Conservation (phyloP, 2,888 invertebrate species). For the Drosophila putrida region DNA sequence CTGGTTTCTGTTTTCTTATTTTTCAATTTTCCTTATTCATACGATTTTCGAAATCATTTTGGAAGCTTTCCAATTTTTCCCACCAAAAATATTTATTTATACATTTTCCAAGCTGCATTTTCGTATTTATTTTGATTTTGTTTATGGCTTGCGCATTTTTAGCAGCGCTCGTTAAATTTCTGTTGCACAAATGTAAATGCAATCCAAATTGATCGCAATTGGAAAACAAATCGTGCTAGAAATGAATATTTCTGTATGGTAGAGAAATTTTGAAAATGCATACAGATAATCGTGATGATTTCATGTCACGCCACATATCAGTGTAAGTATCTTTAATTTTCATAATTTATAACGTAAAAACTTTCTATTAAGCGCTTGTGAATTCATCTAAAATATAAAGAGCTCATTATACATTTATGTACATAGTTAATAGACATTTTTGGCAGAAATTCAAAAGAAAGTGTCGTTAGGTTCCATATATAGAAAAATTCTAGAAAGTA, state of each 20-base stretch:
- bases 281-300: conserved; percentile 8
- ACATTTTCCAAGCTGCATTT: conserved; percentile 29
- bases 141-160: conserved; percentile 41
- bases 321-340: not conserved
- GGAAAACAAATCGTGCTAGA: conserved; percentile 25
- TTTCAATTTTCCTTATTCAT: conserved; percentile 6
- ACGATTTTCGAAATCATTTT: conserved; percentile 31
- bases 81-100: conserved; percentile 17
- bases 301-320: conserved; percentile 8
- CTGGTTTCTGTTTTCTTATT: not conserved
- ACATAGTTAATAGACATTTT: not conserved
- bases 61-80: conserved; percentile 40
- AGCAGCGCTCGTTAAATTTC: conserved; percentile 34
- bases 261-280: not conserved
- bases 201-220: conserved; percentile 21
- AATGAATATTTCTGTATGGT: conserved; percentile 10
- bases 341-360: not conserved
- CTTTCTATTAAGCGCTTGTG: not conserved
- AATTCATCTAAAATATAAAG: not conserved
- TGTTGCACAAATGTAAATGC: conserved; percentile 27
- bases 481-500: not conserved
- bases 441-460: not conserved
- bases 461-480: not conserved
- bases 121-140: conserved; percentile 41
- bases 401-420: not conserved